A percentile compares a stretch with the other conserved stretches of the same genome.
These are phyloP conservation scores for Lutraria lutraria DNA, from an alignment of 2,888 invertebrate genomes.

Conservation along the genomic window DNA sequence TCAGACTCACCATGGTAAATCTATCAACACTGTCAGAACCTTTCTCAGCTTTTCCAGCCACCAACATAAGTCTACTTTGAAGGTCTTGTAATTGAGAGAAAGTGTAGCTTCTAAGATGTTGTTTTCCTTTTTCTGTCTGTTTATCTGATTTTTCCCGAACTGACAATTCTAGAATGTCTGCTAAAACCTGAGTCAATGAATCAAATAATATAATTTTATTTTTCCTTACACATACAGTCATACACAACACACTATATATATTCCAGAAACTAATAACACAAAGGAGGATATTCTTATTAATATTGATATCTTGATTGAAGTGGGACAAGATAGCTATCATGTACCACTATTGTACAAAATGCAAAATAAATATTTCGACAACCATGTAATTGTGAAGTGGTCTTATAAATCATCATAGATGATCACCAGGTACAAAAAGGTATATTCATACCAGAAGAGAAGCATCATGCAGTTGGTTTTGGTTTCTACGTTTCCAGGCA, in stretches of 20 bases:
- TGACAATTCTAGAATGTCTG: constrained; percentile 12
- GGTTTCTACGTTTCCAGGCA: too few species aligned
- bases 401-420: too few species aligned
- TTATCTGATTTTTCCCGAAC: background rate
- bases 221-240: background rate
- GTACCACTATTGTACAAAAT: too few species aligned
- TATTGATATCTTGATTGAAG: background rate
- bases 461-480: constrained; percentile 71
- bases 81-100: constrained; percentile 80
- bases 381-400: too few species aligned
- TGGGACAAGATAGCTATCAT: background rate
- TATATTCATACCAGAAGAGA: constrained; percentile 74
- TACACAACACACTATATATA: background rate
- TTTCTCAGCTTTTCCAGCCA: constrained; percentile 82
- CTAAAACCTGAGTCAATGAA: background rate
- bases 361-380: too few species aligned
- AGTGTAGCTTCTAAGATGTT: constrained; percentile 63
- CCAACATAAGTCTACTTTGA: constrained; percentile 84
- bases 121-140: constrained; percentile 35
- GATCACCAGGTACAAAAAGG: constrained; percentile 72
- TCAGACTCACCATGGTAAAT: constrained; percentile 74
- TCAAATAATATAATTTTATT: too few species aligned
- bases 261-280: background rate
- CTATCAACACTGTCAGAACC: constrained; percentile 80
- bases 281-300: background rate